A percentile compares a stretch with the other conserved stretches of the same genome.
Conservation (phyloP, 2,888 invertebrate species). For the Ormyrus pomaceus region DNA sequence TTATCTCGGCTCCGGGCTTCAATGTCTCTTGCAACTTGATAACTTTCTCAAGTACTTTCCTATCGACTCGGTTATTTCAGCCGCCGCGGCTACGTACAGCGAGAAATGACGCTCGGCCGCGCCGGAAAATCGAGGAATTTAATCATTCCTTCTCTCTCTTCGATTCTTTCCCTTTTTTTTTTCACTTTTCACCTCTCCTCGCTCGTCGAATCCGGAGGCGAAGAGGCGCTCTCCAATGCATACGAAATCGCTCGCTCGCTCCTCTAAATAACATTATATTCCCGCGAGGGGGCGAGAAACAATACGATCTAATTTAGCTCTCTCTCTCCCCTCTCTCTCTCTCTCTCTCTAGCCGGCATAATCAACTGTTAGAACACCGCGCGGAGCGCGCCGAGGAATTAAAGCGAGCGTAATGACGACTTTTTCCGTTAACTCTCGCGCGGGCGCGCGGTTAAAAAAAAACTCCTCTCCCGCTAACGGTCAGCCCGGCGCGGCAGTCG, state of each 20-base stretch:
- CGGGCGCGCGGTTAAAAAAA: slow-evolving; percentile 12
- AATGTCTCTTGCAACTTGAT: not conserved
- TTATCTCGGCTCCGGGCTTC: not conserved
- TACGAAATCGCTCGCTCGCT: not conserved
- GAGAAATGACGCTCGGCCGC: too few species aligned
- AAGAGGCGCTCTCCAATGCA: not conserved
- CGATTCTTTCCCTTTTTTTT: not conserved
- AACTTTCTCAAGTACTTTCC: slow-evolving; percentile 3
- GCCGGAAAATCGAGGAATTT: too few species aligned
- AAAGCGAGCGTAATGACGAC: not conserved
- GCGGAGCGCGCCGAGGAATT: slow-evolving; percentile 2
- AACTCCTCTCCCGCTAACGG: slow-evolving; percentile 26
- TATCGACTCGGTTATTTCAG: not conserved
- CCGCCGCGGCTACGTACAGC: too few species aligned
- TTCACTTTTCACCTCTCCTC: not conserved
- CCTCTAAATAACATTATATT: slow-evolving; percentile 14
- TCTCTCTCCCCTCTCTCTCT: not conserved
- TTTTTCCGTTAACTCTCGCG: slow-evolving; percentile 37
- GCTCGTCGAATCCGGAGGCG: not conserved
- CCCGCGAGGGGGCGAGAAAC: not conserved
- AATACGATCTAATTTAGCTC: slow-evolving; percentile 18
- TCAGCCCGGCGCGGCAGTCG: slow-evolving; percentile 14
- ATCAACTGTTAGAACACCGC: slow-evolving; percentile 5
- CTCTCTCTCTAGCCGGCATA: not conserved
- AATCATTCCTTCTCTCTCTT: not conserved